Evolutionary conservation across 2,113 vertebrate species (phyloP).

Genomic region (Peucedramus taeniatus): DNA sequence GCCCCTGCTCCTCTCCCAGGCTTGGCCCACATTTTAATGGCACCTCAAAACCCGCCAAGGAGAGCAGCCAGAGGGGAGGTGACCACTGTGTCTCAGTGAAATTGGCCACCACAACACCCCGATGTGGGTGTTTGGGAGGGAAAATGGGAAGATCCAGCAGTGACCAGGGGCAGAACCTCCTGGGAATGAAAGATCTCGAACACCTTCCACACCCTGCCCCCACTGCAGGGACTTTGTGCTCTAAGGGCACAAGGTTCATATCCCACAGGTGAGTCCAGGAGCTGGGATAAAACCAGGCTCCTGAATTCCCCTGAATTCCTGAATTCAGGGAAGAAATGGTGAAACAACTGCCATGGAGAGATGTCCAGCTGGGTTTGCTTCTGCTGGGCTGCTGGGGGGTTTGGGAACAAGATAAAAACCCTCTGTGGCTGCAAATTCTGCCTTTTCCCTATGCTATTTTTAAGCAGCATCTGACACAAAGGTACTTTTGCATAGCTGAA

Average conservation of each 20-base stretch:
- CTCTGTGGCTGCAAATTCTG: not conserved
- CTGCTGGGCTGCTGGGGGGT: not conserved
- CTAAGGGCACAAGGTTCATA: fast-evolving
- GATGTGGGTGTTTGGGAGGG: not conserved
- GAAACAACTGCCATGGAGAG: not conserved
- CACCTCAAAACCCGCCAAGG: not conserved
- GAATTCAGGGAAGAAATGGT: not conserved
- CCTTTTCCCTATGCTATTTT: not conserved
- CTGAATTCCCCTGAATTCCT: not conserved
- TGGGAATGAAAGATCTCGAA: not conserved
- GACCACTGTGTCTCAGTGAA: fast-evolving
- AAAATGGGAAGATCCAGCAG: fast-evolving
- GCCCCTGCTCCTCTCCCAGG: not conserved
- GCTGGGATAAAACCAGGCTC: not conserved
- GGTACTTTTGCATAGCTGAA: not conserved
- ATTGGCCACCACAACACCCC: not conserved
- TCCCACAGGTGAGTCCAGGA: not conserved
- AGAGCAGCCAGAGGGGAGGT: not conserved
- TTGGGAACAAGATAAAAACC: not conserved
- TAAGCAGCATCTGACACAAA: not conserved
- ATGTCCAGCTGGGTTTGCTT: not conserved
- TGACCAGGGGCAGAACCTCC: not conserved
- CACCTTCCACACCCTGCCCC: not conserved
- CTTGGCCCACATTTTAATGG: not conserved
- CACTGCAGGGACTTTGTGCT: not conserved